phyloP scores from a whole-genome alignment of 2,797 vertebrate species.

The Microtus obscurus region DNA sequence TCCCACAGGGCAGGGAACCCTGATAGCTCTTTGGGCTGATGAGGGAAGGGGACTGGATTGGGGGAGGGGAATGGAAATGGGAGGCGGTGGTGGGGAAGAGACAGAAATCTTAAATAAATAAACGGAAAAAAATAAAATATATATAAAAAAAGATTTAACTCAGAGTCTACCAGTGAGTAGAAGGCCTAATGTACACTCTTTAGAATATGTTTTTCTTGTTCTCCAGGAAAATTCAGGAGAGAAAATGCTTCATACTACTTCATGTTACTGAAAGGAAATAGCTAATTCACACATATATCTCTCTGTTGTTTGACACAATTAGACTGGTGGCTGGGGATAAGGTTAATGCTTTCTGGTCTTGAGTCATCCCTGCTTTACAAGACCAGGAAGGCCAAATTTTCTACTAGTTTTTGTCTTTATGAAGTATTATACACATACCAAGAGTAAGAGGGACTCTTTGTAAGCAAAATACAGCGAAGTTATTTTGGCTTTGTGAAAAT shows the following conservation, averaged over 20 bases:
- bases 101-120: too few species aligned
- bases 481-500: background rate
- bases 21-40: too few species aligned
- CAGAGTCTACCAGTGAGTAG: background rate
- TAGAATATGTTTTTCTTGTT: constrained; percentile 79
- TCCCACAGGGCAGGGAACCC: too few species aligned
- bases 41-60: too few species aligned
- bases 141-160: background rate
- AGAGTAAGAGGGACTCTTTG: rapidly evolving
- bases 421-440: background rate
- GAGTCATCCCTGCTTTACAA: background rate
- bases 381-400: background rate
- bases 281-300: background rate
- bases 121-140: too few species aligned
- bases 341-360: background rate
- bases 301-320: background rate
- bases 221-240: constrained; percentile 75
- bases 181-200: constrained; percentile 54
- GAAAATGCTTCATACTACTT: constrained; percentile 76
- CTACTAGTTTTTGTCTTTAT: background rate
- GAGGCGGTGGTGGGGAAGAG: too few species aligned
- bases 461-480: background rate
- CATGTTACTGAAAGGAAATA: constrained; percentile 81
- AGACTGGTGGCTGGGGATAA: background rate
- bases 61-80: too few species aligned